These are phyloP conservation scores for Erpetoichthys calabaricus DNA, from an alignment of 2,797 vertebrate genomes.

Conservation along the genomic window DNA sequence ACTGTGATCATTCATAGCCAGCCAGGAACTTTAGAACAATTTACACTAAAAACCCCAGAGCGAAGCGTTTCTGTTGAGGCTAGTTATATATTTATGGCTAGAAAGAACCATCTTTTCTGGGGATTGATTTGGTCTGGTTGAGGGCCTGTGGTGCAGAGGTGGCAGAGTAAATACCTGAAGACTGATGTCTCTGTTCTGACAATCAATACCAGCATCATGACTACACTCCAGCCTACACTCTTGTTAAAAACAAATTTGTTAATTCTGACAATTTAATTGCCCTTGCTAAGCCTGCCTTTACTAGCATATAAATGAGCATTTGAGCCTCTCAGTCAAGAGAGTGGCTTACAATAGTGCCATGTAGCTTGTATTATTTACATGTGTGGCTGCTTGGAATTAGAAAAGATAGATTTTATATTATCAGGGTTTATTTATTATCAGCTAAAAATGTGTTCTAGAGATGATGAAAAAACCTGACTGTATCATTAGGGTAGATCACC, in stretches of 20 bases:
- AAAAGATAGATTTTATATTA: no score
- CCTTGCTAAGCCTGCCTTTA: conserved; percentile 71
- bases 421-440: no score
- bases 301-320: conserved; percentile 47
- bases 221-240: conserved; percentile 84
- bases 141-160: conserved; percentile 72
- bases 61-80: conserved; percentile 38
- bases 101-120: conserved; percentile 65
- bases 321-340: conserved; percentile 32
- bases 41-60: conserved; percentile 32
- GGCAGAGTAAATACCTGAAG: conserved; percentile 97
- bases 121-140: conserved; percentile 79
- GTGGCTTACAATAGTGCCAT: conserved; percentile 32
- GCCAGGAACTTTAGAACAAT: conserved; percentile 35
- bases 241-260: conserved; percentile 98
- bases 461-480: no score
- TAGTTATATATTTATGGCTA: conserved; percentile 65
- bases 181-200: conserved; percentile 86
- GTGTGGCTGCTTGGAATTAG: conserved; percentile 28
- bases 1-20: conserved; percentile 43
- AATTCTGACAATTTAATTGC: conserved; percentile 99
- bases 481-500: no score
- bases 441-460: no score
- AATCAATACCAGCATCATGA: conserved; percentile 90
- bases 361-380: conserved; percentile 33